phyloP scores from a whole-genome alignment of 2,888 invertebrate species.

The Polymixis lichenea region DNA sequence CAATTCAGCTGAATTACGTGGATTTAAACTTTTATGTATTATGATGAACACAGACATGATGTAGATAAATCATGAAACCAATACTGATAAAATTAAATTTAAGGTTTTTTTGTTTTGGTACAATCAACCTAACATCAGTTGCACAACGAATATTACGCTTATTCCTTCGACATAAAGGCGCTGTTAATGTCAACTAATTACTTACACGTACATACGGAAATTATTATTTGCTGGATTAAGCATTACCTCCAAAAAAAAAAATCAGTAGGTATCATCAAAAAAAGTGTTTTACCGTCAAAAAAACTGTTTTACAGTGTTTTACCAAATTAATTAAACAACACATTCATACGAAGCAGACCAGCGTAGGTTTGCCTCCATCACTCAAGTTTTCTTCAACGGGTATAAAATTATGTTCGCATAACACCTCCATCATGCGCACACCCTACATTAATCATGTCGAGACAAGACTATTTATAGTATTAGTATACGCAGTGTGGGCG shows the following conservation, averaged over 20 bases:
- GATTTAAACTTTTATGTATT: not conserved
- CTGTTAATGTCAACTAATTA: not conserved
- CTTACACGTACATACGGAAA: no score
- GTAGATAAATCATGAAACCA: not conserved
- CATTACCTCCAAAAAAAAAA: not conserved
- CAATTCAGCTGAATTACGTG: no score
- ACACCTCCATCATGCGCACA: conserved; percentile 77
- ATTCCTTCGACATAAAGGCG: not conserved
- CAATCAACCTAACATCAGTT: not conserved
- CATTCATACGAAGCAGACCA: conserved; percentile 61
- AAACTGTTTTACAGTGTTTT: no score
- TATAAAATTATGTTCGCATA: conserved; percentile 80
- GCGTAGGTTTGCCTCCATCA: conserved; percentile 72
- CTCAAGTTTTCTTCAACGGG: conserved; percentile 76
- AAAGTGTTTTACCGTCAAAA: no score
- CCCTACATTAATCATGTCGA: conserved; percentile 78
- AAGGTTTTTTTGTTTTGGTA: not conserved
- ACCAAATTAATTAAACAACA: conserved; percentile 66
- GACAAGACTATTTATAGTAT: conserved; percentile 74
- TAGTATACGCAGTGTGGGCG: conserved; percentile 62
- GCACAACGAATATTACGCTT: no score
- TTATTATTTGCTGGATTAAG: not conserved
- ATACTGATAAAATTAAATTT: not conserved
- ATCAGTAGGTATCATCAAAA: not conserved
- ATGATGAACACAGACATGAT: not conserved